These are phyloP conservation scores for Xiphophorus couchianus DNA, from an alignment of 2,113 vertebrate species.

Conservation along the genomic window DNA sequence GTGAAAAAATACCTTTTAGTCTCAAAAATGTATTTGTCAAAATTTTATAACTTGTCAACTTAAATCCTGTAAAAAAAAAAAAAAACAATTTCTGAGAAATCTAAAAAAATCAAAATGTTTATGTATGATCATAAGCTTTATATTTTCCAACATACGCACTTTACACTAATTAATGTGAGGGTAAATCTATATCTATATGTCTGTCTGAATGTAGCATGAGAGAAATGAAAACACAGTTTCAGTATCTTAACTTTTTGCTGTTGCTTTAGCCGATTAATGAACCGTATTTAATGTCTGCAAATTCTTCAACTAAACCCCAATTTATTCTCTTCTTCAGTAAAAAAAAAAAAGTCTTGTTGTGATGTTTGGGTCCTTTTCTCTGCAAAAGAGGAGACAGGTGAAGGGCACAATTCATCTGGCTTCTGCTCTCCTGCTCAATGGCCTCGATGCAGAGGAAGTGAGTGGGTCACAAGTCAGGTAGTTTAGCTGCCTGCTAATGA, in stretches of 20 bases:
- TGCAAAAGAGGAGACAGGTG: conserved; percentile 11
- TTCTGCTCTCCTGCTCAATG: conserved; percentile 41
- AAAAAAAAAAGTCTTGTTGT: conserved; percentile 2
- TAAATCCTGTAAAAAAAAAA: neutral
- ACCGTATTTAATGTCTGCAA: neutral
- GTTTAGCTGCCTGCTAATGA: conserved; percentile 60
- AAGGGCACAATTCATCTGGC: conserved; percentile 39
- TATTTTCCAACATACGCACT: neutral
- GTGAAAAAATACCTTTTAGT: neutral
- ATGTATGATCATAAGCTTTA: neutral
- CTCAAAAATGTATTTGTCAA: neutral
- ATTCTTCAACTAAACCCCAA: neutral
- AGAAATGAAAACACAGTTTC: neutral
- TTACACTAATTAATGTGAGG: neutral
- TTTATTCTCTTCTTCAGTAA: neutral
- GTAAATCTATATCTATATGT: neutral
- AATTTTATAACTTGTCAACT: neutral
- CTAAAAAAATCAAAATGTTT: neutral
- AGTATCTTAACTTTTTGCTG: neutral
- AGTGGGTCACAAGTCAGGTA: conserved; percentile 62
- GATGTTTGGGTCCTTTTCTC: conserved; percentile 16
- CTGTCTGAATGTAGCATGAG: neutral
- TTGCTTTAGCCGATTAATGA: neutral
- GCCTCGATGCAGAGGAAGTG: conserved; percentile 53
- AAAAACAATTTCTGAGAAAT: neutral